phyloP scores from a whole-genome alignment of 2,113 vertebrate species.

The Sinocyclocheilus grahami region DNA sequence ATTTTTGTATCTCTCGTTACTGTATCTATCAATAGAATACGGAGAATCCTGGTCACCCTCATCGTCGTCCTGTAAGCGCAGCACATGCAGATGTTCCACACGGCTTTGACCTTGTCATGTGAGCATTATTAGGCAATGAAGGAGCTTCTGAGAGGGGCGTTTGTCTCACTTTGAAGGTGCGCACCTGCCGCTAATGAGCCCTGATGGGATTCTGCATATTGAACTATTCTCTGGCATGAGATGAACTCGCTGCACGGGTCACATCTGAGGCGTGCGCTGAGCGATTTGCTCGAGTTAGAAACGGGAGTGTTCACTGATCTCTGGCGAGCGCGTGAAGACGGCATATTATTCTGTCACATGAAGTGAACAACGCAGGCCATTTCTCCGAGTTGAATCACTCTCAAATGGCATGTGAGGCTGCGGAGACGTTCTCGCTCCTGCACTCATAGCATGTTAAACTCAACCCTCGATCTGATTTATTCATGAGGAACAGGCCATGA shows the following conservation, averaged over 20 bases:
- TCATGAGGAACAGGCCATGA: conserved; percentile 30
- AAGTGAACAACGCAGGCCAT: not conserved
- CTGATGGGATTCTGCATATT: conserved; percentile 31
- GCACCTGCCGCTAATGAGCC: conserved; percentile 21
- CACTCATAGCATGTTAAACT: conserved; percentile 30
- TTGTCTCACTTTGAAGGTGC: conserved; percentile 23
- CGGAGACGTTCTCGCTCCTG: conserved; percentile 10
- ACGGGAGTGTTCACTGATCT: not conserved
- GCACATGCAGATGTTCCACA: not conserved
- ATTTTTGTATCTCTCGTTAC: not conserved
- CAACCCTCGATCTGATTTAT: conserved; percentile 24
- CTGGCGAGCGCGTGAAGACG: not conserved
- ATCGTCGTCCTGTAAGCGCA: not conserved
- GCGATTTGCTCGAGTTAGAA: conserved; percentile 11
- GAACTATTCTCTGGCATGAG: not conserved
- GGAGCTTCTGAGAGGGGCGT: conserved; percentile 3
- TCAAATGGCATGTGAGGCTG: not conserved
- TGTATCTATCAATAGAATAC: not conserved
- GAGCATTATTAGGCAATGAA: conserved; percentile 8
- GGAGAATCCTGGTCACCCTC: too few species aligned
- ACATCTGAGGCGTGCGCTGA: not conserved
- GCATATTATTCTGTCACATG: conserved; percentile 2
- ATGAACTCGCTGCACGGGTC: not conserved
- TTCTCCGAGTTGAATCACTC: conserved; percentile 16
- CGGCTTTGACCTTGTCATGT: not conserved